Evolutionary conservation across 2,113 vertebrate genomes (phyloP), one percentile per base, ranked within the genome.

Genomic region (Labrus mixtus): DNA sequence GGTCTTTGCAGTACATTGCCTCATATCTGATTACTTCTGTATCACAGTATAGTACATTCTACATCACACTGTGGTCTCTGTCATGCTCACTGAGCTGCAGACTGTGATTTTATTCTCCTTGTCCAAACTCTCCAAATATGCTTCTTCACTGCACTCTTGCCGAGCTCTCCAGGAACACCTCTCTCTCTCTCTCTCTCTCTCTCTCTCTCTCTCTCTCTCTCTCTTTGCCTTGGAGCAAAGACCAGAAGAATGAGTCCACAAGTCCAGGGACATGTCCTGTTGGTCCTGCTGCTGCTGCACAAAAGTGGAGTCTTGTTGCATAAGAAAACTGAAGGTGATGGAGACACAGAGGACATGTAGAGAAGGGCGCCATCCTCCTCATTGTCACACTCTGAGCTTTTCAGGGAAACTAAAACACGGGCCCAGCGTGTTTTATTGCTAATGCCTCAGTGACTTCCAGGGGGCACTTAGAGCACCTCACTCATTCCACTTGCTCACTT

Each of bases 351-450:
- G 60, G 76, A 63, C 81, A n/a, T 66, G 81, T 55, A 60, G 88
- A 82, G 88, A 80, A 62, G 75, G 90, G 86, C 86, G 84, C 87
- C 85, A 64, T 81, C 67, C 80, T 70, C 75, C 64, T 89, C 70
- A 57, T 81, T 90, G 87, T 72, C 43, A 39, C 69, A 64, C 77
- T 62, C 59, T 1, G 50, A 68, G 81, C 73, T 83, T 90, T 91
- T 90, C 68, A 80, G 82, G 75, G 76, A 73, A 84, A 90, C 4
- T n/a, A 33, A 90, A 74, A 79, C 43, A 57, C 53, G 69, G 56
- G 81, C 67, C 58, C 86, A 65, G 79, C 46, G 68, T 91, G 91
- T 86, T 94, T 93, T 93, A 93, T 91, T 87, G 90, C 86, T 71
- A 86, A 93, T 83, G 91, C 87, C 85, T 92, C 87, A 81, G 56